phyloP scores from a whole-genome alignment of 2,113 vertebrate genomes.

The Merops nubicus region DNA sequence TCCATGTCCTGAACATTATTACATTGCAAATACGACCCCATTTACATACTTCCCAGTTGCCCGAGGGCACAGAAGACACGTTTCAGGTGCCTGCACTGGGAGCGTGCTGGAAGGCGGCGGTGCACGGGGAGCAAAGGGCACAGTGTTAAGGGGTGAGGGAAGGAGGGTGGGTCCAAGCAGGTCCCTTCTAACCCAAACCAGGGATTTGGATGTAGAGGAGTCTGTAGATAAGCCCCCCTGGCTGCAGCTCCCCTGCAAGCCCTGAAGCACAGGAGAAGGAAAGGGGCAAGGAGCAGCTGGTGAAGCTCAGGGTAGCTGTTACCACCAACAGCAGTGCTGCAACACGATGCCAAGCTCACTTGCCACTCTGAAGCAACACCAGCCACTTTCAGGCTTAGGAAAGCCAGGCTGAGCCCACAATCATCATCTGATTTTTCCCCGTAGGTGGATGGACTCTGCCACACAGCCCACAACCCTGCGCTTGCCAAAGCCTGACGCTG shows the following conservation, averaged over 20 bases:
- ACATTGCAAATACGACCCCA: slow-evolving; percentile 61
- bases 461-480: fast-evolving
- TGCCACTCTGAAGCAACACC: neutral
- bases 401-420: neutral
- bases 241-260: neutral
- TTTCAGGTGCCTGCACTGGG: neutral
- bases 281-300: neutral
- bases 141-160: neutral
- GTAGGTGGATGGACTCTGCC: too few relatives aligned
- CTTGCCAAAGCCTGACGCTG: neutral
- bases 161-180: neutral
- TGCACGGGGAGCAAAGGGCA: neutral
- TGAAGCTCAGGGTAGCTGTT: neutral
- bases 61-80: slow-evolving; percentile 15
- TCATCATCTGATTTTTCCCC: neutral
- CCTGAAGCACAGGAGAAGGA: neutral
- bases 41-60: slow-evolving; percentile 43
- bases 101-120: neutral
- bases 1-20: slow-evolving; percentile 28
- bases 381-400: neutral
- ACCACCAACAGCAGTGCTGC: neutral
- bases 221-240: neutral
- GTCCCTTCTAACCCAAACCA: too few relatives aligned
- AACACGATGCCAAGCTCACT: fast-evolving
- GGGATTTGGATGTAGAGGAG: too few relatives aligned